Percentiles rank a stretch among this genome's conserved stretches.
Evolutionary conservation across 2,113 vertebrate species (phyloP).

Genomic region (Salvator merianae): DNA sequence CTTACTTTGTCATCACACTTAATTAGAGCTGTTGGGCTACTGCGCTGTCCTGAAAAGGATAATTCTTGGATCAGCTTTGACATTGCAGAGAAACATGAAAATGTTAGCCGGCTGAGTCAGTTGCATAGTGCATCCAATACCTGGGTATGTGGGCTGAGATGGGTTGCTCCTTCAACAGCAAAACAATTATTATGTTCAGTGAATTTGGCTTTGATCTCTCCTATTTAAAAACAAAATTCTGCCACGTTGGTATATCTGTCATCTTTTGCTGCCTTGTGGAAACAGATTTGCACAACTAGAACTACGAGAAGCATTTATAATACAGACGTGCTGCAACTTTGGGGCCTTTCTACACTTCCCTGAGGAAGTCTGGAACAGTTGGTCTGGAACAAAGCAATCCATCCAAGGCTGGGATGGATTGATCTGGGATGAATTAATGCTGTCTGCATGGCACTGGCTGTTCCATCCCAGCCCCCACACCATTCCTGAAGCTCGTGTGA

Average conservation of each 20-base stretch:
- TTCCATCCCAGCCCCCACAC: no score
- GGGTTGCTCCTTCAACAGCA: not conserved
- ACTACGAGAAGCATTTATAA: not conserved
- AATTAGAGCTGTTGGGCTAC: slow-evolving; percentile 51
- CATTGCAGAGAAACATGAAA: slow-evolving; percentile 17
- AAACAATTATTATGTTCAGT: not conserved
- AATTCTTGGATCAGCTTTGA: slow-evolving; percentile 44
- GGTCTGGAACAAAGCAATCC: no score
- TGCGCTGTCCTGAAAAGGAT: slow-evolving; percentile 55
- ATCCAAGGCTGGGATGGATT: no score
- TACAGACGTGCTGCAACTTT: not conserved
- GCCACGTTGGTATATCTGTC: not conserved
- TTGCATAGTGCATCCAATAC: not conserved
- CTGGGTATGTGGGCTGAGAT: not conserved
- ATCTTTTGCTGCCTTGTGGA: not conserved
- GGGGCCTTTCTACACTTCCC: no score
- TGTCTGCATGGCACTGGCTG: no score
- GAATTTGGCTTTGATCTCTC: not conserved
- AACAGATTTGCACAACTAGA: not conserved
- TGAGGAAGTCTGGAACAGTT: no score
- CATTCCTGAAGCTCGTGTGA: no score
- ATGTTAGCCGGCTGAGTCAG: not conserved
- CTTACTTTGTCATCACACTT: slow-evolving; percentile 66
- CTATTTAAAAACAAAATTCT: not conserved
- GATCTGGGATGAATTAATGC: no score